Conservation (phyloP, 2,888 invertebrate genomes). For the Ischnus inquisitorius region DNA sequence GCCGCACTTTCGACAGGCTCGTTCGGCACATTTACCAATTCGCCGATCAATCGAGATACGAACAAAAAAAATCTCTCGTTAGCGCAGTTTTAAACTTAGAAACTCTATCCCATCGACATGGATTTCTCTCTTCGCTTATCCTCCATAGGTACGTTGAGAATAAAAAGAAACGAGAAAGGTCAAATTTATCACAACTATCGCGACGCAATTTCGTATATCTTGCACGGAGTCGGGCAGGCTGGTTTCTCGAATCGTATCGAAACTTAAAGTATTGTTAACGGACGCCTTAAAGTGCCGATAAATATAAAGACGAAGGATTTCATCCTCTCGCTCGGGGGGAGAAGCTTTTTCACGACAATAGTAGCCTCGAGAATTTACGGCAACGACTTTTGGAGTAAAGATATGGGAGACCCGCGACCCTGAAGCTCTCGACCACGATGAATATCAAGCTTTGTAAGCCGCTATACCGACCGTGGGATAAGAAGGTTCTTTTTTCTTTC, state of each 20-base stretch:
- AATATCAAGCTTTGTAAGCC: constrained; percentile 40
- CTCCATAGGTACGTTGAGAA: neutral
- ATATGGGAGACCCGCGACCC: constrained; percentile 68
- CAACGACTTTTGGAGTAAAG: constrained; percentile 80
- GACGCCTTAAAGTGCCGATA: constrained; percentile 80
- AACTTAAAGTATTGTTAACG: constrained; percentile 77
- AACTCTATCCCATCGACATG: neutral
- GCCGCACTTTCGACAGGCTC: constrained; percentile 1
- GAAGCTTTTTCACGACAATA: neutral
- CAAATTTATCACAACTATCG: constrained; percentile 73
- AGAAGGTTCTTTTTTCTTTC: constrained; percentile 10
- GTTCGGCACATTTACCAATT: constrained; percentile 43
- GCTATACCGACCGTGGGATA: constrained; percentile 8
- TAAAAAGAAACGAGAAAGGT: neutral
- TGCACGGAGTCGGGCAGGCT: constrained; percentile 38
- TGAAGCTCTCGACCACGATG: constrained; percentile 44
- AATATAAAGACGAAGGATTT: constrained; percentile 80
- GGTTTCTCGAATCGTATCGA: constrained; percentile 65
- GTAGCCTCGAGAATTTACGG: constrained; percentile 75
- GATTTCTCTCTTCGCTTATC: neutral
- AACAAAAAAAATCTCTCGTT: constrained; percentile 22
- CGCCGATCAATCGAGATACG: neutral
- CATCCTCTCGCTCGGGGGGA: constrained; percentile 18
- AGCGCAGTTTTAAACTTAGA: constrained; percentile 16
- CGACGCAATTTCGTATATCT: constrained; percentile 27